These are phyloP conservation scores for Cotesia chilonis DNA, from an alignment of 1,140 invertebrate genomes.

Conservation along the genomic window DNA sequence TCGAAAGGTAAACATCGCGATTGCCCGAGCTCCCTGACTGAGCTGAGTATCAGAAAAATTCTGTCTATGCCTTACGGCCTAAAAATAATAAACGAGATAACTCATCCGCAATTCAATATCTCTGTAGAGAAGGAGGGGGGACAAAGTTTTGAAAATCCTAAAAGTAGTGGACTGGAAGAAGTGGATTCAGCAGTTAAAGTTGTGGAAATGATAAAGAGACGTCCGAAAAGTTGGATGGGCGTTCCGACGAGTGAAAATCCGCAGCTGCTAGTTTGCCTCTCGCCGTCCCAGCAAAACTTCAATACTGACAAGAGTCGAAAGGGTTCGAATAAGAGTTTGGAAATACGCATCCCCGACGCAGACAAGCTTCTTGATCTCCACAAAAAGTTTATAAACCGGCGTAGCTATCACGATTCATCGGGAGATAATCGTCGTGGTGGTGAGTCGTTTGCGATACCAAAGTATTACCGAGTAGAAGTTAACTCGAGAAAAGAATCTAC, in stretches of 20 bases:
- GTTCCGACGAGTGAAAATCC: slow-evolving; percentile 70
- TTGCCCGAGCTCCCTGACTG: slow-evolving; percentile 55
- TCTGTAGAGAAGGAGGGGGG: slow-evolving; percentile 61
- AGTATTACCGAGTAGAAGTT: slow-evolving; percentile 49
- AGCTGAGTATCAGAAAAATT: slow-evolving; percentile 72
- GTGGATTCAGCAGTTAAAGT: slow-evolving; percentile 30
- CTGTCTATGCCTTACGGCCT: slow-evolving; percentile 72
- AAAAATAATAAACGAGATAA: slow-evolving; percentile 73
- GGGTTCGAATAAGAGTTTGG: slow-evolving; percentile 52
- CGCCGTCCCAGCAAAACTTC: slow-evolving; percentile 71
- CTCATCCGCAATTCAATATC: slow-evolving; percentile 68
- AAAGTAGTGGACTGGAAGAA: slow-evolving; percentile 40
- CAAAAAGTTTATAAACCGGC: slow-evolving; percentile 72
- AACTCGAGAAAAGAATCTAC: slow-evolving; percentile 20
- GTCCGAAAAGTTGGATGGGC: slow-evolving; percentile 67
- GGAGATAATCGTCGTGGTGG: slow-evolving; percentile 42
- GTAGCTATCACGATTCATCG: slow-evolving; percentile 66
- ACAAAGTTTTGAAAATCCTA: slow-evolving; percentile 42
- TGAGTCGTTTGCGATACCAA: slow-evolving; percentile 44
- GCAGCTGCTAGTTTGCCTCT: slow-evolving; percentile 72
- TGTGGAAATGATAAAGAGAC: slow-evolving; percentile 52
- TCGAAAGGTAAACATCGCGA: slow-evolving; percentile 14
- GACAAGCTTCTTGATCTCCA: slow-evolving; percentile 74
- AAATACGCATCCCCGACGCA: slow-evolving; percentile 56
- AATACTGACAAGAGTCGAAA: neutral